Percentiles rank a stretch among this genome's conserved stretches.
phyloP scores from a whole-genome alignment of 2,113 vertebrate species.

The Nothoprocta pentlandii region DNA sequence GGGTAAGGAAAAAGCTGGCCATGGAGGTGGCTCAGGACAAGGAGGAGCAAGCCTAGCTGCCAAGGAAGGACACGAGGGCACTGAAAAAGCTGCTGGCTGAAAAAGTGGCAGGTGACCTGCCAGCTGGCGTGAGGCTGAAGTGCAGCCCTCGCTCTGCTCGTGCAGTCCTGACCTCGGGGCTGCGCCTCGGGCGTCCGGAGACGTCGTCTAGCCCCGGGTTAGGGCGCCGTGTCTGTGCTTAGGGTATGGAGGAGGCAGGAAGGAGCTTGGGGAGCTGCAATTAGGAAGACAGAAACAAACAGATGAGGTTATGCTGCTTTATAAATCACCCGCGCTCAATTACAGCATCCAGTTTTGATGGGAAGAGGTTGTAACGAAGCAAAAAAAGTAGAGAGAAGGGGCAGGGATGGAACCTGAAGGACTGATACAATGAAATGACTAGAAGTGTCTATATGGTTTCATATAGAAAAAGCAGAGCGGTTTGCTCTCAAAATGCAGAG shows the following conservation, averaged over 20 bases:
- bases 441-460: neutral
- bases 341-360: neutral
- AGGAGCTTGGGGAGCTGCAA: no score
- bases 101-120: no score
- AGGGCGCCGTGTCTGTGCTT: no score
- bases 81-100: no score
- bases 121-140: no score
- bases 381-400: neutral
- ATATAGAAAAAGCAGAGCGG: neutral
- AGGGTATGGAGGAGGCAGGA: no score
- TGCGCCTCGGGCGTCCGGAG: no score
- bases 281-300: no score
- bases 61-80: accelerated
- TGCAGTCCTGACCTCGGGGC: no score
- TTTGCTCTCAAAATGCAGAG: neutral
- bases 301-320: neutral
- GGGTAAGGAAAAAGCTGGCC: neutral
- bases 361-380: neutral
- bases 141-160: no score
- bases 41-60: neutral
- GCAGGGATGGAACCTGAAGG: neutral
- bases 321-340: neutral
- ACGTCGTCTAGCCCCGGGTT: no score
- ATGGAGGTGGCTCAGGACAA: neutral
- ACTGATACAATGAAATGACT: no score